phyloP scores from a whole-genome alignment of 2,797 vertebrate genomes.

The Anabacerthia variegaticeps region DNA sequence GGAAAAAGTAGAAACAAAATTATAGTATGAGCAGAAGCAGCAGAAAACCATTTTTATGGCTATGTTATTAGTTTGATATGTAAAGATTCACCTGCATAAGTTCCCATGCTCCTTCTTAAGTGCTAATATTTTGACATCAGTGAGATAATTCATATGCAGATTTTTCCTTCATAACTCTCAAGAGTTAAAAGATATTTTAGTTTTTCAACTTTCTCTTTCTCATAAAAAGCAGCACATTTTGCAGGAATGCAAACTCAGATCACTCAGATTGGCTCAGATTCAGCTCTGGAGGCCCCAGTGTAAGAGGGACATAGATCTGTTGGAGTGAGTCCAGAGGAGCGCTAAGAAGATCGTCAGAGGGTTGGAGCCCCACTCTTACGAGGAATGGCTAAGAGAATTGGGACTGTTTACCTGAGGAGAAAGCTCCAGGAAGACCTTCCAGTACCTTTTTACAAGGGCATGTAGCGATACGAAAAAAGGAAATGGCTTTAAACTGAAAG shows the following conservation, averaged over 20 bases:
- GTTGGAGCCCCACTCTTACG: neutral
- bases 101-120: neutral
- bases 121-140: conserved; percentile 1
- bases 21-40: conserved; percentile 23
- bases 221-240: neutral
- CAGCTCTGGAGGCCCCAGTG: neutral
- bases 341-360: accelerated
- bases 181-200: neutral
- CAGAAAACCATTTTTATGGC: conserved; percentile 22
- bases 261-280: neutral
- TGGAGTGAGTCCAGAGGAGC: neutral
- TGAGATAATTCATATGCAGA: conserved; percentile 1
- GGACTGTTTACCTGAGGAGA: neutral
- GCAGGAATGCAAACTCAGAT: neutral
- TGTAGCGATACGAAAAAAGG: neutral
- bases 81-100: conserved; percentile 38
- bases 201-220: neutral
- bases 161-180: neutral
- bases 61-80: conserved; percentile 2
- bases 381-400: neutral
- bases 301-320: neutral
- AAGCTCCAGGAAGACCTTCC: neutral
- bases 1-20: conserved; percentile 47
- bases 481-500: neutral
- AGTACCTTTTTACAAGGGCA: neutral